A percentile compares a stretch with the other conserved stretches of the same genome.
Evolutionary conservation across 1,140 invertebrate genomes (phyloP).

Genomic region (Pseudoatta argentina): DNA sequence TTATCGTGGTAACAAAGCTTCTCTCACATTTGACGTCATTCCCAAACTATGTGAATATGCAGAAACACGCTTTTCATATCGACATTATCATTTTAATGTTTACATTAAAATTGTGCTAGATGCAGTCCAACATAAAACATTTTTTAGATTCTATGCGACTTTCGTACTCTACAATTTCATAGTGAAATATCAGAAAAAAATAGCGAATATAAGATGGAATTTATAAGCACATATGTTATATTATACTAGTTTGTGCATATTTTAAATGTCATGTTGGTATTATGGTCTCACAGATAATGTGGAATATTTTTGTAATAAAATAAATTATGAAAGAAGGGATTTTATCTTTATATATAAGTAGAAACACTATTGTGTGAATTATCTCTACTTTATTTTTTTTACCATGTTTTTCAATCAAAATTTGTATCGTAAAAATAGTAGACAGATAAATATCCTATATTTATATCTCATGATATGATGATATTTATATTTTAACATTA

Average conservation of each 20-base stretch:
- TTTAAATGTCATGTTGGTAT: background rate
- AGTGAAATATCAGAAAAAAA: background rate
- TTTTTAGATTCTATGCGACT: background rate
- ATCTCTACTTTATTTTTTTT: background rate
- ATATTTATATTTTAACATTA: background rate
- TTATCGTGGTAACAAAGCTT: background rate
- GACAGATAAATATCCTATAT: background rate
- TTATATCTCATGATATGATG: background rate
- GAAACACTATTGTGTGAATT: background rate
- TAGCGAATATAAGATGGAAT: background rate
- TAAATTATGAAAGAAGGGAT: background rate
- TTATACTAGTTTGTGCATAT: background rate
- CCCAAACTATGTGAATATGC: background rate
- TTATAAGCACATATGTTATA: background rate
- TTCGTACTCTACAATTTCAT: background rate
- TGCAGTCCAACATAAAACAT: background rate
- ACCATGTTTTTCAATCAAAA: background rate
- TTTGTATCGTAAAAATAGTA: background rate
- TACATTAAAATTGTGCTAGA: background rate
- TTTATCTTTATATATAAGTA: too few species aligned
- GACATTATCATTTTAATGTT: conserved; percentile 4
- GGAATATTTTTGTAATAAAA: background rate
- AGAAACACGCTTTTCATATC: conserved; percentile 14
- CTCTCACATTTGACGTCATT: background rate
- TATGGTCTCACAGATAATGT: background rate